Evolutionary conservation across 2,113 vertebrate species (phyloP).

Genomic region (Thalassarche chlororhynchos): DNA sequence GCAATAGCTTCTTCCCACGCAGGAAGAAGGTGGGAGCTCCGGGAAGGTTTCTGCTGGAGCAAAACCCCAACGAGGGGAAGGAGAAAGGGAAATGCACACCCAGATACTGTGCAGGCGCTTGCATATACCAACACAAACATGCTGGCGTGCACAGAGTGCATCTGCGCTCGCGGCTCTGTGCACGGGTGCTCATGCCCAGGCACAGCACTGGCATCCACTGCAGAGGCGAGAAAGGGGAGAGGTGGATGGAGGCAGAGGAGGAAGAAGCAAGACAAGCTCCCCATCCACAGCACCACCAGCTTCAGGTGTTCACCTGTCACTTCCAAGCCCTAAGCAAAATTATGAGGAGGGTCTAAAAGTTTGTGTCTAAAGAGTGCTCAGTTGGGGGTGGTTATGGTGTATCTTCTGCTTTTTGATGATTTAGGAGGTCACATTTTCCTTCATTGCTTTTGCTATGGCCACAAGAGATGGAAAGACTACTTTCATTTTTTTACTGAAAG

Average conservation of each 20-base stretch:
- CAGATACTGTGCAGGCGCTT: rapidly evolving
- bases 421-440: not conserved
- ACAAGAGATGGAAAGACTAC: not conserved
- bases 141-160: rapidly evolving
- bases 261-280: not conserved
- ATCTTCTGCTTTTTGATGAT: not conserved
- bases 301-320: not conserved
- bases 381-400: rapidly evolving
- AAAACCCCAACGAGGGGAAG: not conserved
- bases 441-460: not conserved
- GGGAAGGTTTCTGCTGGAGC: not conserved
- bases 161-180: not conserved
- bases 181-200: not conserved
- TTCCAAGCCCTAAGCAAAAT: not conserved
- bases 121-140: rapidly evolving
- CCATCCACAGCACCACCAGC: not conserved
- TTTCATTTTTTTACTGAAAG: not conserved
- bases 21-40: not conserved
- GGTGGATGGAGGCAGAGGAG: not conserved
- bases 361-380: not conserved
- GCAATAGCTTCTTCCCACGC: not conserved
- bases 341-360: not conserved
- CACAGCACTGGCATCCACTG: not conserved
- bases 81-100: not conserved
- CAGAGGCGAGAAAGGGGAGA: not conserved